Percentiles rank a stretch among this genome's conserved stretches.
Evolutionary conservation across 1,140 invertebrate genomes (phyloP).

Genomic region (Tribolium castaneum): DNA sequence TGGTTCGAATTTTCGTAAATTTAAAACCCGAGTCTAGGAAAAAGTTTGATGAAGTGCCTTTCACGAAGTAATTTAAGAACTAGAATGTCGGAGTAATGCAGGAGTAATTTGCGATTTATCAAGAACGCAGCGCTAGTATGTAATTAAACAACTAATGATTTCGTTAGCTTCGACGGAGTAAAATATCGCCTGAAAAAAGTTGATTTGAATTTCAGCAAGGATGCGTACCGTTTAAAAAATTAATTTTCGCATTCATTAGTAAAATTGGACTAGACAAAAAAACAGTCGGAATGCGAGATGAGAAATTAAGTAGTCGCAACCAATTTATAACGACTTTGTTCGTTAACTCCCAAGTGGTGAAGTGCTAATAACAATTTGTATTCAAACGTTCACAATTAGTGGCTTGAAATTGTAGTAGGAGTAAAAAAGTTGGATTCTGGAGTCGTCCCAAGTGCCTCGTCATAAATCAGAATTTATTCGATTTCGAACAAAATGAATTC

Average conservation of each 20-base stretch:
- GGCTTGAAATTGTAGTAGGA: not conserved
- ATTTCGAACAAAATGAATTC: not conserved
- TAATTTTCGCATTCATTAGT: not conserved
- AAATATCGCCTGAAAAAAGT: not conserved
- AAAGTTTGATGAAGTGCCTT: not conserved
- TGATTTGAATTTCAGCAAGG: not conserved
- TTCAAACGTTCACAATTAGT: not conserved
- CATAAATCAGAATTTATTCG: slow-evolving; percentile 11
- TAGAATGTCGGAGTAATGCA: not conserved
- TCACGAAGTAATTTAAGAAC: not conserved
- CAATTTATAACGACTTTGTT: not conserved
- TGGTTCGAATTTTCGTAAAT: not conserved
- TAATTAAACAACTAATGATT: not conserved
- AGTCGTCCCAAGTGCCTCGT: not conserved
- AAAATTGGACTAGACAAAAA: not conserved
- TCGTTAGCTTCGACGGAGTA: not conserved
- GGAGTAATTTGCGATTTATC: not conserved
- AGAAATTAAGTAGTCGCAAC: not conserved
- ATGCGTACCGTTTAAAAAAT: not conserved
- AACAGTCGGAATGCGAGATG: not conserved
- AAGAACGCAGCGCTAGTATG: not conserved
- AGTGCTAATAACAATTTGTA: not conserved
- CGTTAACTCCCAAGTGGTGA: not conserved
- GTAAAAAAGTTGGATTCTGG: not conserved
- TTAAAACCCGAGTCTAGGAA: not conserved